phyloP scores from a whole-genome alignment of 2,113 vertebrate species.

The Mus musculus region DNA sequence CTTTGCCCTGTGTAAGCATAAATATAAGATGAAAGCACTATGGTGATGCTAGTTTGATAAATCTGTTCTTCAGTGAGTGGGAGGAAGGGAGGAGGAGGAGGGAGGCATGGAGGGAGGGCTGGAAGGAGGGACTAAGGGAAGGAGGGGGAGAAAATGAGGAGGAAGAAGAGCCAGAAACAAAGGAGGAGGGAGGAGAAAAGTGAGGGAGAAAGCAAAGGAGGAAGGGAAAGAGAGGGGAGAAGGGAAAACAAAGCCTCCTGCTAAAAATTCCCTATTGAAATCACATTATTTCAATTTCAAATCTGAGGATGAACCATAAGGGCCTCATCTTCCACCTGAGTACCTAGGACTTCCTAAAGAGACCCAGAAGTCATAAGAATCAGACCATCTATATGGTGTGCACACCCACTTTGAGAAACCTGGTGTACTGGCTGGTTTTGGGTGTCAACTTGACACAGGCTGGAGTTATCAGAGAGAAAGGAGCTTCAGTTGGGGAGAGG shows the following conservation, averaged over 20 bases:
- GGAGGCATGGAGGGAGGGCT: background rate
- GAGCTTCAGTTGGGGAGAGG: too few species aligned
- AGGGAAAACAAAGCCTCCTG: background rate
- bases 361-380: too few species aligned
- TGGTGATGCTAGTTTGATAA: background rate
- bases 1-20: background rate
- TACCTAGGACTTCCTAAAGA: background rate
- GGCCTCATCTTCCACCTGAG: background rate
- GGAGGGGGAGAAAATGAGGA: too few species aligned
- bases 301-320: too few species aligned
- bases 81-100: too few species aligned
- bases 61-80: background rate
- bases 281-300: background rate
- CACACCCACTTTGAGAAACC: background rate
- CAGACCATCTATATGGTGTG: background rate
- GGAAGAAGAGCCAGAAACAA: too few species aligned
- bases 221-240: too few species aligned
- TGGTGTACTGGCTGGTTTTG: too few species aligned
- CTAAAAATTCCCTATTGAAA: background rate
- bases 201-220: too few species aligned
- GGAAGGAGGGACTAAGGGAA: too few species aligned
- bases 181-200: background rate
- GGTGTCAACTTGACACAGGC: too few species aligned
- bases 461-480: too few species aligned
- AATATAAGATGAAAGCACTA: background rate